Percentiles rank a stretch among this genome's conserved stretches.
Evolutionary conservation across 2,888 invertebrate genomes (phyloP).

Genomic region (Drosophila monieri): DNA sequence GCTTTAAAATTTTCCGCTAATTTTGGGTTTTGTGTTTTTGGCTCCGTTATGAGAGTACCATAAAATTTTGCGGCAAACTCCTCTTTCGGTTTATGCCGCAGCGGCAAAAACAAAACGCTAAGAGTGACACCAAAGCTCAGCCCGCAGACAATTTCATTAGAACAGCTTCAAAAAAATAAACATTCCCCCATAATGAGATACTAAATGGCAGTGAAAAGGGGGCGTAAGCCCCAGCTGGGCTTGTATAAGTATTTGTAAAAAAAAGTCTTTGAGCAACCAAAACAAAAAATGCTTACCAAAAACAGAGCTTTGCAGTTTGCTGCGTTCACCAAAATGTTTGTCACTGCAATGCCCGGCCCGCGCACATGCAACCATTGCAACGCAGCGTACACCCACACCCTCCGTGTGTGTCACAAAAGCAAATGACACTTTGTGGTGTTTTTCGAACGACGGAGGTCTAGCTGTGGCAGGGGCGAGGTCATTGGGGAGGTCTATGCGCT

Average conservation of each 20-base stretch:
- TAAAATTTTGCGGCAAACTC: conserved; percentile 63
- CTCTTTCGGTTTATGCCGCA: conserved; percentile 43
- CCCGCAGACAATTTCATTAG: conserved; percentile 80
- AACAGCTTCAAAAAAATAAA: conserved; percentile 17
- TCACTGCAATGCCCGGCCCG: conserved; percentile 60
- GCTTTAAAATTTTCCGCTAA: conserved; percentile 43
- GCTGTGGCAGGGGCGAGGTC: conserved; percentile 1
- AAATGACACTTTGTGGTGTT: conserved; percentile 54
- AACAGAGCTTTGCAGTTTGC: conserved; percentile 61
- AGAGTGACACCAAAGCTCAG: conserved; percentile 39
- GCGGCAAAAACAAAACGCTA: conserved; percentile 44
- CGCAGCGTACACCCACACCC: conserved; percentile 3
- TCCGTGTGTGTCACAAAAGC: conserved; percentile 9
- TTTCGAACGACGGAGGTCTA: conserved; percentile 2
- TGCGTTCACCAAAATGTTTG: conserved; percentile 72
- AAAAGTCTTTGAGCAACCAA: conserved; percentile 12
- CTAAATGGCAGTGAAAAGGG: conserved; percentile 26
- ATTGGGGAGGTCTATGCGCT: conserved; percentile 27
- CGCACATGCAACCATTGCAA: conserved; percentile 16
- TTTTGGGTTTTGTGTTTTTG: conserved; percentile 31
- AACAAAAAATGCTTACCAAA: conserved; percentile 52
- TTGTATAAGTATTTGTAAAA: conserved; percentile 19
- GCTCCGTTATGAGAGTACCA: conserved; percentile 45
- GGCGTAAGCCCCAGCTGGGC: conserved; percentile 20
- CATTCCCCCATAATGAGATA: conserved; percentile 43